These are phyloP conservation scores for Listronotus bonariensis DNA, from an alignment of 1,140 invertebrate genomes.

Conservation along the genomic window DNA sequence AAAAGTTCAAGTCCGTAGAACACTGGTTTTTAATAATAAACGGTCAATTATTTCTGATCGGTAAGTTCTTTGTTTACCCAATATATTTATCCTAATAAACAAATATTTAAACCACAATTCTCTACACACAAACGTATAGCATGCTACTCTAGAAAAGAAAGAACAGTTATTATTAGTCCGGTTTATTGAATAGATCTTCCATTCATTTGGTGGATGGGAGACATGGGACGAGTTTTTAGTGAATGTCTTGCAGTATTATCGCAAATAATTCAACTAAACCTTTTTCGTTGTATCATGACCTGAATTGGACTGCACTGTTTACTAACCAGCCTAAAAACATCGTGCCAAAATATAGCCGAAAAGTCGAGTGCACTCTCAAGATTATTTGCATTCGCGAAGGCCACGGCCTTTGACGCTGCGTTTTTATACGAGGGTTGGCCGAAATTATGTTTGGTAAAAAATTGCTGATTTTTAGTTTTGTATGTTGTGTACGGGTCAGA, in stretches of 20 bases:
- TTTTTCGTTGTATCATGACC: slow-evolving; percentile 56
- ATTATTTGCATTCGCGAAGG: slow-evolving; percentile 33
- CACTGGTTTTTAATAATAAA: no score
- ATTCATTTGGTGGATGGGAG: slow-evolving; percentile 46
- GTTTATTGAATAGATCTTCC: slow-evolving; percentile 51
- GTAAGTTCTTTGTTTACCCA: no score
- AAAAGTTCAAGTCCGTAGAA: no score
- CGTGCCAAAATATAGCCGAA: slow-evolving; percentile 27
- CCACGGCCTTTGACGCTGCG: slow-evolving; percentile 28
- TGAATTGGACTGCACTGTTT: slow-evolving; percentile 52
- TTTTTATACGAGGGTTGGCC: neutral
- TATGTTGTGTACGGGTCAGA: no score
- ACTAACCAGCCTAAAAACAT: slow-evolving; percentile 52
- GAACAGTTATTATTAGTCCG: slow-evolving; percentile 12
- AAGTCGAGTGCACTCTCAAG: slow-evolving; percentile 28
- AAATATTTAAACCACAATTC: no score
- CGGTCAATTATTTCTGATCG: no score
- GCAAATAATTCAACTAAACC: slow-evolving; percentile 48
- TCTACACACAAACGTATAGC: no score
- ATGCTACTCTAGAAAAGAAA: no score
- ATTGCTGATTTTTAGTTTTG: no score
- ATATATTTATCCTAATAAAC: no score
- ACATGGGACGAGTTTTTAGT: slow-evolving; percentile 52
- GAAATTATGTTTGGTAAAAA: neutral
- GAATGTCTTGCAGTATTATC: slow-evolving; percentile 43